Conservation (phyloP, 2,888 invertebrate genomes). For the Limulus polyphemus region DNA sequence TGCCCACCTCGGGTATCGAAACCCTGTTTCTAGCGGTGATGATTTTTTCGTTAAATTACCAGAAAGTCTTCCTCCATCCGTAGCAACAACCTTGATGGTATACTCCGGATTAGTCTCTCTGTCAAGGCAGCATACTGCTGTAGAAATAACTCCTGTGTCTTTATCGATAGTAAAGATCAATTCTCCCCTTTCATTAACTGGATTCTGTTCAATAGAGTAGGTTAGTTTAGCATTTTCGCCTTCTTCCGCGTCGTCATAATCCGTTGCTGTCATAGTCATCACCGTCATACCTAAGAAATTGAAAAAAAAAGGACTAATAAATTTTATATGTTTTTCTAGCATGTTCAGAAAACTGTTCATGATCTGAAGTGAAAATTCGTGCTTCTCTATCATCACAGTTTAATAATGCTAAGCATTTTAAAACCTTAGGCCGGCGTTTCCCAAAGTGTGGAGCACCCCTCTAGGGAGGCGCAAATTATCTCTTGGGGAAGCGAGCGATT, state of each 20-base stretch:
- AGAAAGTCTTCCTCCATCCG: constrained; percentile 29
- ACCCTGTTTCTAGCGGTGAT: too few relatives aligned
- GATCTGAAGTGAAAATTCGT: too few relatives aligned
- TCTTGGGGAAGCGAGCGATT: too few relatives aligned
- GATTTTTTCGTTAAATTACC: constrained; percentile 18
- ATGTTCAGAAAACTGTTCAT: too few relatives aligned
- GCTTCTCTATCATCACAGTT: too few relatives aligned
- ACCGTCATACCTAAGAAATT: constrained; percentile 31
- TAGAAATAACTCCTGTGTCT: constrained; percentile 32
- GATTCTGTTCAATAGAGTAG: constrained; percentile 30
- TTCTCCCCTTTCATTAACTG: constrained; percentile 31
- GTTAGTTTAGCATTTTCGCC: constrained; percentile 40
- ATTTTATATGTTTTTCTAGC: too few relatives aligned
- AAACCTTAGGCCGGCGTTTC: too few relatives aligned
- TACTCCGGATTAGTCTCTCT: constrained; percentile 29
- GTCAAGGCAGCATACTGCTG: constrained; percentile 29
- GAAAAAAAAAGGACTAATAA: too few relatives aligned
- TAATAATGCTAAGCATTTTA: too few relatives aligned
- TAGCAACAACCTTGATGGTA: constrained; percentile 28
- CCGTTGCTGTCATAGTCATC: constrained; percentile 38
- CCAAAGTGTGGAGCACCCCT: too few relatives aligned
- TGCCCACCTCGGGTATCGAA: too few relatives aligned
- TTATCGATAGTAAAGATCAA: constrained; percentile 36
- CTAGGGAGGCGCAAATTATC: too few relatives aligned
- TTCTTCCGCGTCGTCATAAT: constrained; percentile 37